phyloP scores from a whole-genome alignment of 2,113 vertebrate genomes.

The Phyllostomus hastatus region DNA sequence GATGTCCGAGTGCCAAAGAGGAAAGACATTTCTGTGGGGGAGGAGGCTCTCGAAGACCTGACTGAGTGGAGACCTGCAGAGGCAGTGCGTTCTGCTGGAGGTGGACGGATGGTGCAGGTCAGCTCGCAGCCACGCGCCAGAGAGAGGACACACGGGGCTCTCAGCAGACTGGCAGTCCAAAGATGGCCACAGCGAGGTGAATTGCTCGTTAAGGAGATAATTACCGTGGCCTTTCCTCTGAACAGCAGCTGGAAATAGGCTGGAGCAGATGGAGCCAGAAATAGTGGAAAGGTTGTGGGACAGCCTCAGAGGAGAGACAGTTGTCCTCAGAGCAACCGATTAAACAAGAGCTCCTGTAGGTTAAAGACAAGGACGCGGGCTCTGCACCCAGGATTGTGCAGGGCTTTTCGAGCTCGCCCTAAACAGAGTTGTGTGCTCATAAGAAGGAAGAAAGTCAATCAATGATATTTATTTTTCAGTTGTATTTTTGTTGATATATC shows the following conservation, averaged over 20 bases:
- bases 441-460: neutral
- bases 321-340: neutral
- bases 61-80: neutral
- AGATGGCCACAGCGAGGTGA: constrained; percentile 42
- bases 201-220: constrained; percentile 37
- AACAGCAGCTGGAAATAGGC: constrained; percentile 57
- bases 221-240: constrained; percentile 26
- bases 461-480: neutral
- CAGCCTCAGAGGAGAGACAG: neutral
- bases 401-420: neutral
- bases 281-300: neutral
- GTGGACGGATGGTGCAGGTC: neutral
- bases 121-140: neutral
- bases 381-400: rapidly evolving
- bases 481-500: neutral
- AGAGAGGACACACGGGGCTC: neutral
- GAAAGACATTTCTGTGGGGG: neutral
- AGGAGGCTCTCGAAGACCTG: neutral
- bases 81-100: rapidly evolving
- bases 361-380: rapidly evolving
- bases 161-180: neutral
- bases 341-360: neutral
- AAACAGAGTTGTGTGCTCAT: neutral
- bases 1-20: neutral
- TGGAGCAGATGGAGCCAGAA: constrained; percentile 57